Conservation (phyloP, 1,140 invertebrate genomes). For the Drosophila nigrodunni region DNA sequence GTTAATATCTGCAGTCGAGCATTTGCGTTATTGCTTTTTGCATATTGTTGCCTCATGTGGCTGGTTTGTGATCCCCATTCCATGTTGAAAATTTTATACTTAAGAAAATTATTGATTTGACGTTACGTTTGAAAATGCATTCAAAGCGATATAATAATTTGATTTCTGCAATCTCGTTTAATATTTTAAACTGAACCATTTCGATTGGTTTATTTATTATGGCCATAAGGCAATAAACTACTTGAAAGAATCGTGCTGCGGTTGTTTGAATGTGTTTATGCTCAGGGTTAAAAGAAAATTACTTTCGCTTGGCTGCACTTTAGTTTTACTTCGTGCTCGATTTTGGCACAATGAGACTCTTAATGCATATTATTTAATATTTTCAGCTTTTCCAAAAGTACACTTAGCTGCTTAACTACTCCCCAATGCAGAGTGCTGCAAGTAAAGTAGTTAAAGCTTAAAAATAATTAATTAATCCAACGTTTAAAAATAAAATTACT, state of each 20-base stretch:
- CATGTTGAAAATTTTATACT: constrained; percentile 31
- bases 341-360: not conserved
- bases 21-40: constrained; percentile 64
- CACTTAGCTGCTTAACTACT: not conserved
- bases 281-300: constrained; percentile 2
- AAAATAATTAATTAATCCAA: not conserved
- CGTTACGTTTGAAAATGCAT: not conserved
- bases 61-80: not conserved
- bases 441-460: not conserved
- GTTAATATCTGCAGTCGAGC: constrained; percentile 19
- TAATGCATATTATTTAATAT: not conserved
- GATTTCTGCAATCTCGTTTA: constrained; percentile 19
- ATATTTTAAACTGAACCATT: constrained; percentile 17
- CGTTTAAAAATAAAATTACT: constrained; percentile 4
- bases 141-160: constrained; percentile 8
- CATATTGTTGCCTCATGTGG: constrained; percentile 15
- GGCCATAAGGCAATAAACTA: not conserved
- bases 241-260: constrained; percentile 18
- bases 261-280: constrained; percentile 2
- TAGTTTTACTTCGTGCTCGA: constrained; percentile 3
- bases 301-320: constrained; percentile 22
- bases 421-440: not conserved
- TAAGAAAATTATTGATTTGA: constrained; percentile 11
- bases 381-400: not conserved
- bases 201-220: constrained; percentile 1